A percentile compares a stretch with the other conserved stretches of the same genome.
Conservation (phyloP, 64 coral and sea anemone genomes). For the Montipora efflorescens region DNA sequence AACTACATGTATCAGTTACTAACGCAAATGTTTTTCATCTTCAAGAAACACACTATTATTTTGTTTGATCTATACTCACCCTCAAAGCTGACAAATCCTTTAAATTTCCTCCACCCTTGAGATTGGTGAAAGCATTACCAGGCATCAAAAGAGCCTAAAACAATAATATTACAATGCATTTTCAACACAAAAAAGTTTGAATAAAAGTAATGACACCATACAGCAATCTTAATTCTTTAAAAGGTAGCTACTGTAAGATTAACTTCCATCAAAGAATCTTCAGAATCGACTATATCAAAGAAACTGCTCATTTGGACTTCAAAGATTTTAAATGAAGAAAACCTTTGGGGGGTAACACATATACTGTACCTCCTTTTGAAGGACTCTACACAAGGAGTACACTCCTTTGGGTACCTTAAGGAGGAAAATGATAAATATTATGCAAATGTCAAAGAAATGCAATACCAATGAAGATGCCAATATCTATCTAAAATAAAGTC, state of each 20-base stretch:
- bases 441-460: too few relatives aligned
- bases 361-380: constrained; percentile 82
- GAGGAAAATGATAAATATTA: background rate
- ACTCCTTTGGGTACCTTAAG: constrained; percentile 85
- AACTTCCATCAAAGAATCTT: too few relatives aligned
- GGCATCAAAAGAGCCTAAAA: constrained; percentile 75
- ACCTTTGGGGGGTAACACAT: background rate
- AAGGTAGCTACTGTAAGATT: too few relatives aligned
- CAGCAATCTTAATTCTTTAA: too few relatives aligned
- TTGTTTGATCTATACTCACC: constrained; percentile 39
- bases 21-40: too few relatives aligned
- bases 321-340: background rate
- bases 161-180: background rate
- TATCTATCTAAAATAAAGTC: too few relatives aligned
- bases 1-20: too few relatives aligned
- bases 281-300: too few relatives aligned
- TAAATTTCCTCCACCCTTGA: constrained; percentile 82
- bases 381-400: constrained; percentile 87
- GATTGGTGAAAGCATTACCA: constrained; percentile 82
- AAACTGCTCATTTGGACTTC: background rate
- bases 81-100: constrained; percentile 70
- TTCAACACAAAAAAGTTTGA: too few relatives aligned
- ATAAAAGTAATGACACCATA: too few relatives aligned
- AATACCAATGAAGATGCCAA: too few relatives aligned
- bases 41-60: too few relatives aligned